These are phyloP conservation scores for Pteronotus mesoamericanus DNA, from an alignment of 2,797 vertebrate species.

Conservation along the genomic window DNA sequence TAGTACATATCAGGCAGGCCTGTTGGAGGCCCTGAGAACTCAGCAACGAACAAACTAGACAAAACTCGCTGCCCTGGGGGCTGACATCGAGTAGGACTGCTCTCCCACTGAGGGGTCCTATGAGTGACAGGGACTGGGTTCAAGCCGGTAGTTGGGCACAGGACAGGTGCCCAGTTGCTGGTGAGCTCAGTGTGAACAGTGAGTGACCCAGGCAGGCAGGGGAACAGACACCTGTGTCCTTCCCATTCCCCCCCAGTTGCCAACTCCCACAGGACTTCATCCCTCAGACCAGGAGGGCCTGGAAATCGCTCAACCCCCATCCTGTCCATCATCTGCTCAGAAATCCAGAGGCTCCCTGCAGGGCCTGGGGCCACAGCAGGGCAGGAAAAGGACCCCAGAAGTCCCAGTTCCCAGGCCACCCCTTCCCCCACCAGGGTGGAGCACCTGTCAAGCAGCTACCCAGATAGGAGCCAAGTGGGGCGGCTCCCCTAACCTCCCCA, in stretches of 20 bases:
- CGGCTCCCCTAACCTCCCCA: conserved; percentile 32
- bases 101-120: neutral
- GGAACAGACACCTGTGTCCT: neutral
- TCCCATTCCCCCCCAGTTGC: neutral
- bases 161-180: neutral
- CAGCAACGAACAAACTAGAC: neutral
- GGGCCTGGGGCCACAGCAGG: neutral
- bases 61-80: neutral
- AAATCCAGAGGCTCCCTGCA: neutral
- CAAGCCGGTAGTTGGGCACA: neutral
- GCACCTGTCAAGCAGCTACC: conserved; percentile 16
- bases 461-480: conserved; percentile 4
- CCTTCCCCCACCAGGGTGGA: neutral
- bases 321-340: neutral
- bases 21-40: neutral
- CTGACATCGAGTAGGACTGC: neutral
- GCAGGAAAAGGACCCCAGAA: neutral
- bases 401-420: neutral
- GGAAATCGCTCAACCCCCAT: neutral
- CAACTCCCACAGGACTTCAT: neutral
- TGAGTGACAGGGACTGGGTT: neutral
- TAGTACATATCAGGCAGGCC: neutral
- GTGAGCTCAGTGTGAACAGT: neutral
- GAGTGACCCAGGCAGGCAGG: neutral
- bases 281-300: neutral